phyloP scores from a whole-genome alignment of 2,113 vertebrate genomes.

The Sprattus sprattus region DNA sequence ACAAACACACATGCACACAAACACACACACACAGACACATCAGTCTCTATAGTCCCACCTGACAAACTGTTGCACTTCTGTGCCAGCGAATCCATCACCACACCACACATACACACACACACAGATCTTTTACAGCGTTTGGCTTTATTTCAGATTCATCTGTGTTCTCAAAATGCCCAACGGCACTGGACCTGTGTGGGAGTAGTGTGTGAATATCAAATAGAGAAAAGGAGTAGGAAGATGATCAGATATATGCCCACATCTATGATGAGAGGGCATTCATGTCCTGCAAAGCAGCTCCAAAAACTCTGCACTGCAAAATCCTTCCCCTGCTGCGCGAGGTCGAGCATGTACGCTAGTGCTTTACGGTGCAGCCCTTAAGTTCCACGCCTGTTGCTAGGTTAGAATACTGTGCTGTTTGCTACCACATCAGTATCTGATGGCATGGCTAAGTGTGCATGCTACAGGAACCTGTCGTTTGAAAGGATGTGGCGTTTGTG shows the following conservation, averaged over 20 bases:
- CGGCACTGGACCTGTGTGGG: constrained; percentile 3
- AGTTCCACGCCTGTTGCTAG: too few relatives aligned
- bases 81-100: not conserved
- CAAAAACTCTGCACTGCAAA: not conserved
- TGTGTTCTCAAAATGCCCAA: not conserved
- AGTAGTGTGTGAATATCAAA: constrained; percentile 11
- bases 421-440: too few relatives aligned
- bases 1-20: not conserved
- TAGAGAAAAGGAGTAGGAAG: not conserved
- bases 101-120: not conserved
- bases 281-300: not conserved
- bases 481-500: too few relatives aligned
- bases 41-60: not conserved
- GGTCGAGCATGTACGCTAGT: not conserved
- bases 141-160: not conserved
- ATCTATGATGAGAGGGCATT: not conserved
- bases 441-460: too few relatives aligned
- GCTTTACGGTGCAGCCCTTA: too few relatives aligned
- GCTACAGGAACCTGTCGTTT: too few relatives aligned
- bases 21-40: not conserved
- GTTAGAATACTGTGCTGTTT: too few relatives aligned
- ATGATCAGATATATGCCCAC: constrained; percentile 3
- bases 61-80: not conserved
- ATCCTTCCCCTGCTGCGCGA: not conserved
- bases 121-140: not conserved